Base-by-base conservation (phyloP, 2,888 invertebrate genomes). In the Herminia tarsipennalis region DNA sequence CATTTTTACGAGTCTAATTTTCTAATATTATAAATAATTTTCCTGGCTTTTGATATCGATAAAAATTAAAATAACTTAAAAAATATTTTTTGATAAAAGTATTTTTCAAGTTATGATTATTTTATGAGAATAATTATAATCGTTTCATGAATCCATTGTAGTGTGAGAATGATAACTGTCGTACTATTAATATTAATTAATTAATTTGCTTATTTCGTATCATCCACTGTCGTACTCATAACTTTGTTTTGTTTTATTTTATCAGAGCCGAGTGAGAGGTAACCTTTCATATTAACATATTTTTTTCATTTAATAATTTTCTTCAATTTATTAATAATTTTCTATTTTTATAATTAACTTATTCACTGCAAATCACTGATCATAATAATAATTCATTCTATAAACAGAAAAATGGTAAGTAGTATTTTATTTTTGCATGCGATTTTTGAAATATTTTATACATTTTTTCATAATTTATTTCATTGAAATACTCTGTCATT, bases 241-340 rank as follows among this genome's bases (percentile, higher is more conserved):
- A 60, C 36, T 62, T 45, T 65, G 61, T 76, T 78, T 76, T 73
- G 58, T 67, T 78, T 81, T 78, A 68, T 70, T 73, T 81, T 74
- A 66, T 81, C 86, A 84, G 81, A 80, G 84, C 77, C 66, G 78
- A 78, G 62, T 70, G 69, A 59, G 77, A 88, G 88, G 88, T 88
- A 87, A 87, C 60, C 49, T 48, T 67, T 65, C 57, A 54, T 46
- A 43, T 72, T 66, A 60, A 60, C 57, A 53, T 53, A 51, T 41
- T 50, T 54, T 45, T 43, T 45, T 29, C 8, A 32, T 18, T 36
- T 34, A 34, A n/a, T 41, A 25, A 5, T 37, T 29, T 5, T 34
- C 3, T 6, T 33, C 13, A 12, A n/a, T 38, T 24, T 40, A 25
- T 30, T 41, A 35, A 25, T 14, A 38, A 14, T 27, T 22, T 10